A percentile compares a stretch with the other conserved stretches of the same genome.
Evolutionary conservation across 2,113 vertebrate species (phyloP).

Genomic region (Pollimyrus isidori): DNA sequence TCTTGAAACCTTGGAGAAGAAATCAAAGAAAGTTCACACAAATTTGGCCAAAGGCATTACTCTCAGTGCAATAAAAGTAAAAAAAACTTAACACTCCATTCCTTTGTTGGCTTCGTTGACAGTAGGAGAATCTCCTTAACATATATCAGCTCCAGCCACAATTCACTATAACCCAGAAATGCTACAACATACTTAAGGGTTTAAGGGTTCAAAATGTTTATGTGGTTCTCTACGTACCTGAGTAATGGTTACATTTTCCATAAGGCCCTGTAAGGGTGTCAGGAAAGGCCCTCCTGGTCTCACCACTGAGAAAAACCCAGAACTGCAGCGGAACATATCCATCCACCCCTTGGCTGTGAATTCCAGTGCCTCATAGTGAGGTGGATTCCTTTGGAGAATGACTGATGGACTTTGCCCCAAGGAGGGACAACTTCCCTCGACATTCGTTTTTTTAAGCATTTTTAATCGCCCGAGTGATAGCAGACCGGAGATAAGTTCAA

Average conservation of each 20-base stretch:
- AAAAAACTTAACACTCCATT: not conserved
- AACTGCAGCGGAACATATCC: conserved; percentile 64
- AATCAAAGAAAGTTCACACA: not conserved
- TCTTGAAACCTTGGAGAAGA: conserved; percentile 58
- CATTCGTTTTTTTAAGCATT: conserved; percentile 40
- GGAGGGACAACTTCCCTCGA: conserved; percentile 23
- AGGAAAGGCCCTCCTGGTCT: conserved; percentile 71
- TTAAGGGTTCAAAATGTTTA: not conserved
- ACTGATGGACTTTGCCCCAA: conserved; percentile 11
- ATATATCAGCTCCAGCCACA: not conserved
- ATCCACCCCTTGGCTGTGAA: conserved; percentile 42
- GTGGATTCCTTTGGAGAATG: not conserved
- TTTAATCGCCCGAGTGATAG: conserved; percentile 49
- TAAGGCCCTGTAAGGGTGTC: conserved; percentile 54
- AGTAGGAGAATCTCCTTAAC: not conserved
- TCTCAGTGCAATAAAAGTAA: not conserved
- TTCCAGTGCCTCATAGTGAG: conserved; percentile 39
- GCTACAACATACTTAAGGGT: not conserved
- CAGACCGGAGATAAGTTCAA: conserved; percentile 53
- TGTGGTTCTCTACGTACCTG: conserved; percentile 50
- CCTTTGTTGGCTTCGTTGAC: not conserved
- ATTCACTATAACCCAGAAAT: not conserved
- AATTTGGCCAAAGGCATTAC: not conserved
- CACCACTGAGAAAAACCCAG: conserved; percentile 70
- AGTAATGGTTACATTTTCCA: conserved; percentile 61